These are phyloP conservation scores for Hippocampus mohnikei DNA, from an alignment of 2,113 vertebrate species.

Conservation along the genomic window DNA sequence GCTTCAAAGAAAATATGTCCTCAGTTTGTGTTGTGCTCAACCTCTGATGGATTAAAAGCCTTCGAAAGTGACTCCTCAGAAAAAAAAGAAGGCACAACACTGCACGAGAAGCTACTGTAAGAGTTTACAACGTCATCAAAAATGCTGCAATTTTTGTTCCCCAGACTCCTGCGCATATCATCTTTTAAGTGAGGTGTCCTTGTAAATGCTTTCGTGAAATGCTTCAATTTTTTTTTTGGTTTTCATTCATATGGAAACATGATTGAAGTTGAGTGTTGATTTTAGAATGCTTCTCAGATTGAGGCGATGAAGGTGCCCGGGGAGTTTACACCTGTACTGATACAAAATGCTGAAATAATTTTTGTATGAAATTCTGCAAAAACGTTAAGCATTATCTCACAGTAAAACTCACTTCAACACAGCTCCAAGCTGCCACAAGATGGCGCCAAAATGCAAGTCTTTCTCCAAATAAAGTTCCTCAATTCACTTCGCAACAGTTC, in stretches of 20 bases:
- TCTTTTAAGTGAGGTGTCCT: background rate
- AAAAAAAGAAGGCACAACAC: conserved; percentile 49
- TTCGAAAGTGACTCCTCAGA: conserved; percentile 29
- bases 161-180: background rate
- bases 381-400: background rate
- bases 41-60: conserved; percentile 14
- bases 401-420: background rate
- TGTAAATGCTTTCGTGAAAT: background rate
- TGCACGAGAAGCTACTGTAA: conserved; percentile 59
- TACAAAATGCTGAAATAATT: background rate
- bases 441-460: no score
- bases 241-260: background rate
- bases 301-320: background rate
- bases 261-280: background rate
- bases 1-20: background rate
- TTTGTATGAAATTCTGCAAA: background rate
- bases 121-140: conserved; percentile 50
- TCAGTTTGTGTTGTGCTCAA: background rate
- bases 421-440: no score
- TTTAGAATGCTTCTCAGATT: background rate
- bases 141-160: conserved; percentile 49
- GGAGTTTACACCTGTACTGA: background rate
- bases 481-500: no score
- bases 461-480: no score
- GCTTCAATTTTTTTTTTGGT: background rate